These are phyloP conservation scores for Idaea dimidiata DNA, from an alignment of 2,888 invertebrate species.

Conservation along the genomic window DNA sequence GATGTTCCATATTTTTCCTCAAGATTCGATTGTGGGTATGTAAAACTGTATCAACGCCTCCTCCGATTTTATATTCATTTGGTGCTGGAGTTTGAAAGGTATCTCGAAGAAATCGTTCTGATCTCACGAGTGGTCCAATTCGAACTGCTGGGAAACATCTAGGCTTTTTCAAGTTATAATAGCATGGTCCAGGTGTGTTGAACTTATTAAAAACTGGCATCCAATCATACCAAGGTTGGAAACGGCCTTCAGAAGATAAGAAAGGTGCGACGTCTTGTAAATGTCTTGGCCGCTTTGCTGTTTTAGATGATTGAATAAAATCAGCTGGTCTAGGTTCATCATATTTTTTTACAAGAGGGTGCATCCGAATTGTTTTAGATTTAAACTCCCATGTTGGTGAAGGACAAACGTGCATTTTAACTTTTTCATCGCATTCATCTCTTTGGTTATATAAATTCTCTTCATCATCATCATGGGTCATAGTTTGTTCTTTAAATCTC, in stretches of 20 bases:
- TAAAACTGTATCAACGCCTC: conserved; percentile 57
- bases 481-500: conserved; percentile 47
- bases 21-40: conserved; percentile 55
- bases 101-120: conserved; percentile 43
- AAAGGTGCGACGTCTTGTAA: conserved; percentile 56
- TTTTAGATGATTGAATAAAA: conserved; percentile 27
- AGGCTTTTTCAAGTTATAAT: conserved; percentile 46
- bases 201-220: conserved; percentile 46
- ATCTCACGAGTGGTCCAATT: conserved; percentile 52
- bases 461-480: conserved; percentile 30
- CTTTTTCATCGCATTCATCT: conserved; percentile 7
- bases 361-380: conserved; percentile 57
- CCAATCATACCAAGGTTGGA: conserved; percentile 61
- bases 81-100: conserved; percentile 47
- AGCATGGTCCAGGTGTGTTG: conserved; percentile 57
- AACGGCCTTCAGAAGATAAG: conserved; percentile 55
- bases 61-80: conserved; percentile 48
- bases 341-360: conserved; percentile 40
- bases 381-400: conserved; percentile 56
- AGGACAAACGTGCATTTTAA: conserved; percentile 27
- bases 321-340: conserved; percentile 54
- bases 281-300: conserved; percentile 27
- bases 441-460: conserved; percentile 25
- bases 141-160: conserved; percentile 50
- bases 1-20: conserved; percentile 46